phyloP scores from a whole-genome alignment of 2,113 vertebrate species.

The Thalassarche chlororhynchos region DNA sequence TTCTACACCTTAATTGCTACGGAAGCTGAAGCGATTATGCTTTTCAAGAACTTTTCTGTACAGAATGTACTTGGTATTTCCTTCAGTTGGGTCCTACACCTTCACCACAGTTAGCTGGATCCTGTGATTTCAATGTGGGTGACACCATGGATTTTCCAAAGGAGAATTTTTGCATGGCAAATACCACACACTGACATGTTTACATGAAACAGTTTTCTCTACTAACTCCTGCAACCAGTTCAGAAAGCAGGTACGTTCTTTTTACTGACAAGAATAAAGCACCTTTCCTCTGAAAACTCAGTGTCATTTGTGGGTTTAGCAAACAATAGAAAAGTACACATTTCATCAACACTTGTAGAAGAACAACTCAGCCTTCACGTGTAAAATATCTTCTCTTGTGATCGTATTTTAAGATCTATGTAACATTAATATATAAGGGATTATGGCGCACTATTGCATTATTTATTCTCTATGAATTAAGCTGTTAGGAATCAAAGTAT shows the following conservation, averaged over 20 bases:
- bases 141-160: background rate
- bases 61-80: background rate
- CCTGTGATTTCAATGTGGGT: background rate
- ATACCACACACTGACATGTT: background rate
- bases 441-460: background rate
- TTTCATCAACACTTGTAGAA: background rate
- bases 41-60: background rate
- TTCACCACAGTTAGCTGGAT: background rate
- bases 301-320: background rate
- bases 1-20: background rate
- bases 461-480: background rate
- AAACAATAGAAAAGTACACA: background rate
- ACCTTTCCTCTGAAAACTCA: background rate
- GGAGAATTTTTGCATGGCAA: background rate
- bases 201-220: background rate
- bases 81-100: background rate
- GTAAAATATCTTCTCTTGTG: background rate
- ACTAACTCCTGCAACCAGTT: background rate
- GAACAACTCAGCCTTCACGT: background rate
- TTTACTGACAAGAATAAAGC: background rate
- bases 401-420: background rate
- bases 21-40: background rate
- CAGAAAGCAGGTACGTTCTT: background rate
- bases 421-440: background rate
- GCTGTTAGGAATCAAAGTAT: background rate